A percentile compares a stretch with the other conserved stretches of the same genome.
phyloP scores from a whole-genome alignment of 1,140 invertebrate species.

The Onthophagus taurus region DNA sequence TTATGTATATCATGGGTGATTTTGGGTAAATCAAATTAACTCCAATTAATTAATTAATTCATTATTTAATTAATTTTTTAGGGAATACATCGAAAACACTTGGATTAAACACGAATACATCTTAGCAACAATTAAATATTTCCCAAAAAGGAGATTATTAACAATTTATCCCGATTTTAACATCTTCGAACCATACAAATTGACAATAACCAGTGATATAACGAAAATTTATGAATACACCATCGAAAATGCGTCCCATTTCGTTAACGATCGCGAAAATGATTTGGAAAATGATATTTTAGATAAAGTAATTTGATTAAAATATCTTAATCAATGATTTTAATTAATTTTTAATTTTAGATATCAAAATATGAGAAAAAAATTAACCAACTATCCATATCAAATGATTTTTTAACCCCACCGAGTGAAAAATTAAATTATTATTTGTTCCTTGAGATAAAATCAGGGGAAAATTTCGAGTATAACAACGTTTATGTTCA shows the following conservation, averaged over 20 bases:
- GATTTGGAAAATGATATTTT: conserved; percentile 15
- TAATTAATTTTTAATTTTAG: background rate
- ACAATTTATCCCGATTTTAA: conserved; percentile 31
- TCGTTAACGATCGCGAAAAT: conserved; percentile 4
- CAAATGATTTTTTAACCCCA: conserved; percentile 22
- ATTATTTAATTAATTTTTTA: conserved; percentile 16
- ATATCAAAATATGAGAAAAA: background rate
- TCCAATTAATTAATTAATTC: background rate
- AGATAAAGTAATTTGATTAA: conserved; percentile 18
- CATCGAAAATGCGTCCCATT: conserved; percentile 21
- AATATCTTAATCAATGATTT: no score
- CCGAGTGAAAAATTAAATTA: conserved; percentile 24
- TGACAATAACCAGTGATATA: conserved; percentile 14
- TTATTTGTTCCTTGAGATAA: conserved; percentile 29
- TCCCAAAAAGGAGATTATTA: conserved; percentile 21
- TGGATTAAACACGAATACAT: conserved; percentile 30
- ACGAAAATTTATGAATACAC: conserved; percentile 16
- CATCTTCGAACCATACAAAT: conserved; percentile 17
- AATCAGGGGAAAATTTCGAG: conserved; percentile 25
- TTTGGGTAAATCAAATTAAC: conserved; percentile 22
- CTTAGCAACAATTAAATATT: conserved; percentile 28
- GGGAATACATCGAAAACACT: conserved; percentile 28
- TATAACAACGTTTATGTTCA: conserved; percentile 26
- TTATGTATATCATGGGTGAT: conserved; percentile 31
- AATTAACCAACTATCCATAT: background rate